phyloP scores from a whole-genome alignment of 2,797 vertebrate species.

The Streptopelia turtur region DNA sequence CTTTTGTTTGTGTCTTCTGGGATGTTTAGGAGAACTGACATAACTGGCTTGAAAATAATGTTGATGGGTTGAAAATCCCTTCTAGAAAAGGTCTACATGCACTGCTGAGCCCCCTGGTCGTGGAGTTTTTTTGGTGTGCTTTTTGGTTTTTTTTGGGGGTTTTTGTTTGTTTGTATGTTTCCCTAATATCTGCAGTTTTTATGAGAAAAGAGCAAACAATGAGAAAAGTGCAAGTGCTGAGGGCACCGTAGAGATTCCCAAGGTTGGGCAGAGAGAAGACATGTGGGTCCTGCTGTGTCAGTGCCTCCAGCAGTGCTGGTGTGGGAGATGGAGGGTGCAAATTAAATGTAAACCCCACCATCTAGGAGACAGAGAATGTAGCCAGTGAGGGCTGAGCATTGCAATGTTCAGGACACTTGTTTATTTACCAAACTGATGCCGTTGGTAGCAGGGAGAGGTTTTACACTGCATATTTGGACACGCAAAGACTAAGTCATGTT shows the following conservation, averaged over 20 bases:
- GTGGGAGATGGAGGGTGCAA: not conserved
- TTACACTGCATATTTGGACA: not conserved
- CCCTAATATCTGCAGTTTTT: not conserved
- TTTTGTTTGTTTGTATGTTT: too few species aligned
- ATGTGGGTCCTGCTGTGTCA: not conserved
- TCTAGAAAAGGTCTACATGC: not conserved
- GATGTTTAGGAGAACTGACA: not conserved
- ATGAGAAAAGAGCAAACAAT: not conserved
- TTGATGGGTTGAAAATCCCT: not conserved
- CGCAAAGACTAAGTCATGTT: not conserved
- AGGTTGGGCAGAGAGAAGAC: rapidly evolving
- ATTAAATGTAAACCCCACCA: not conserved
- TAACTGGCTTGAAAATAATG: not conserved
- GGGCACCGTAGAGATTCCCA: not conserved
- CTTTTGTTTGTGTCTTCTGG: not conserved
- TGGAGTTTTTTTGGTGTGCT: not conserved
- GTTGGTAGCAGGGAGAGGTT: not conserved
- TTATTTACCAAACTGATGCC: not conserved
- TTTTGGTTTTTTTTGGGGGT: too few species aligned
- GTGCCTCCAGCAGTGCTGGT: not conserved
- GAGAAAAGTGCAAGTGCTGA: not conserved
- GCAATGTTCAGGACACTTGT: not conserved
- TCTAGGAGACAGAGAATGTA: not conserved
- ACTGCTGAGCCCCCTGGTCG: not conserved
- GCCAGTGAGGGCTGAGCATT: not conserved